Conservation (phyloP, 2,113 vertebrate genomes). For the Petromus typicus region DNA sequence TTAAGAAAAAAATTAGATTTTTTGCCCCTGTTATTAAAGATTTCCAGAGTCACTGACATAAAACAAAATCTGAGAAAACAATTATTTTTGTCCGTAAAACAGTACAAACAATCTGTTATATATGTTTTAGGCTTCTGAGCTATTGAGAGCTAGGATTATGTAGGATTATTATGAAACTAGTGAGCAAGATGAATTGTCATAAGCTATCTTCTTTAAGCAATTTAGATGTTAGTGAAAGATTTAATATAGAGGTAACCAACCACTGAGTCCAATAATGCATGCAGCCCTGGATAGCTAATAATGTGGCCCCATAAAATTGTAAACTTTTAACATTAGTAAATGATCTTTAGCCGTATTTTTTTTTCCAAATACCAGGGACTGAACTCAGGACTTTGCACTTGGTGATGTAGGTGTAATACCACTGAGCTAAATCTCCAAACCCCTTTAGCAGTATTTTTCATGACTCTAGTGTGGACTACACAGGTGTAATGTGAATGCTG, state of each 20-base stretch:
- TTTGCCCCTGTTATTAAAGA: neutral
- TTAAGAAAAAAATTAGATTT: too few species aligned
- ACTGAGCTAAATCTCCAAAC: too few species aligned
- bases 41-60: neutral
- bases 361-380: neutral
- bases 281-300: neutral
- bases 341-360: neutral
- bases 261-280: neutral
- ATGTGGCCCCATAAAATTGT: neutral
- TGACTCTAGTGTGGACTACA: neutral
- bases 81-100: slow-evolving; percentile 10
- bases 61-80: slow-evolving; percentile 48
- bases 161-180: slow-evolving; percentile 28
- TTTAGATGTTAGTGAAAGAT: slow-evolving; percentile 61
- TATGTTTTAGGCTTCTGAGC: neutral
- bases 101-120: neutral
- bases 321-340: neutral
- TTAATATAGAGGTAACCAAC: slow-evolving; percentile 15
- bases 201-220: slow-evolving; percentile 9
- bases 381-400: too few species aligned
- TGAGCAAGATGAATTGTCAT: slow-evolving; percentile 27
- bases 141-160: neutral
- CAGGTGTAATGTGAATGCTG: neutral
- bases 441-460: neutral
- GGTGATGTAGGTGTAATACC: too few species aligned